Conservation (phyloP, 2,888 invertebrate species). For the Strigamia maritima region DNA sequence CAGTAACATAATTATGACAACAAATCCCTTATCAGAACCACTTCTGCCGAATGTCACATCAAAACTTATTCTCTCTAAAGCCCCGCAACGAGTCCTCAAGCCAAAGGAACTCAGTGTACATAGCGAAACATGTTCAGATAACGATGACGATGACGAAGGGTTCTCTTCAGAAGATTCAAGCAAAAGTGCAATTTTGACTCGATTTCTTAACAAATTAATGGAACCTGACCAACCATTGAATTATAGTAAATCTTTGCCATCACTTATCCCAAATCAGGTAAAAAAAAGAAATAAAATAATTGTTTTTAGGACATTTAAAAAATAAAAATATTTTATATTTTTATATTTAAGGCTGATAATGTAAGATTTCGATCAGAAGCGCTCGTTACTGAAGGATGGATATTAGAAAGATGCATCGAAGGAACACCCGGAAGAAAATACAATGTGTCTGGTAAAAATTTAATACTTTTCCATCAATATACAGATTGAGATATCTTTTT, state of each 20-base stretch:
- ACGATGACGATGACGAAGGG: slow-evolving; percentile 6
- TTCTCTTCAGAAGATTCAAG: slow-evolving; percentile 1
- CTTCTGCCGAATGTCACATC: not conserved
- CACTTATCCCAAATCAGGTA: not conserved
- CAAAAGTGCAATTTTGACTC: not conserved
- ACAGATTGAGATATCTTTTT: too few relatives aligned
- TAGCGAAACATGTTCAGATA: not conserved
- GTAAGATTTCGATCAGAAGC: slow-evolving; percentile 9
- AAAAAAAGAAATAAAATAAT: not conserved
- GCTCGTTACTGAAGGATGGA: slow-evolving; percentile 17
- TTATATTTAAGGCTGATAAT: not conserved
- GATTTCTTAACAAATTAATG: not conserved
- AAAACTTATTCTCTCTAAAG: not conserved
- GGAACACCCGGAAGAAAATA: slow-evolving; percentile 35
- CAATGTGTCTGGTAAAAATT: slow-evolving; percentile 15
- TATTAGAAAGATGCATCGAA: slow-evolving; percentile 23
- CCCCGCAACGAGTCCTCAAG: not conserved
- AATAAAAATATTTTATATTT: not conserved
- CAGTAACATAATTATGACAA: not conserved
- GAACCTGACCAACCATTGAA: not conserved
- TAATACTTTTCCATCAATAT: too few relatives aligned
- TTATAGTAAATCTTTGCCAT: not conserved
- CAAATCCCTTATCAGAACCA: slow-evolving; percentile 8
- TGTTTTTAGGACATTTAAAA: not conserved
- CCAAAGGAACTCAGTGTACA: not conserved